phyloP scores from a whole-genome alignment of 2,888 invertebrate species.

The Heliconius aoede region DNA sequence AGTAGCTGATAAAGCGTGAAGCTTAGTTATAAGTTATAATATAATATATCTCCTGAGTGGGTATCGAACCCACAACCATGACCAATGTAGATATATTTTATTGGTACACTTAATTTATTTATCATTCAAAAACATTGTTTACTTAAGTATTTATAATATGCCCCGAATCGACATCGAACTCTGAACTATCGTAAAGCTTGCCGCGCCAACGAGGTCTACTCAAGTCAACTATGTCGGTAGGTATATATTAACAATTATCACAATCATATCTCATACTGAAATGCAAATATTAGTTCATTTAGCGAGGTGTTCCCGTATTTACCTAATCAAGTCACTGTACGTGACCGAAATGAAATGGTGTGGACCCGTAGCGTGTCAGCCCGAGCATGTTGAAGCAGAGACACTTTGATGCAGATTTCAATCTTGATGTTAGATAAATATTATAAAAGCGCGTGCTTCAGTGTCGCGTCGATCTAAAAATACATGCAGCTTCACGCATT shows the following conservation, averaged over 20 bases:
- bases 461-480: background rate
- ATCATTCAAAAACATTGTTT: no score
- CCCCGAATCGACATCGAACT: no score
- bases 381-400: constrained; percentile 35
- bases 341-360: constrained; percentile 48
- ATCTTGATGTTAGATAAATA: constrained; percentile 13
- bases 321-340: constrained; percentile 50
- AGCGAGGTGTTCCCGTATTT: constrained; percentile 46
- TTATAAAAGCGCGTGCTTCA: background rate
- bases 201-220: no score
- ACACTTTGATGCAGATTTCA: constrained; percentile 8
- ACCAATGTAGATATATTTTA: no score
- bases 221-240: background rate
- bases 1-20: no score
- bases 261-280: constrained; percentile 4
- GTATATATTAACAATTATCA: constrained; percentile 8
- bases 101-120: no score
- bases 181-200: no score
- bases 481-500: background rate
- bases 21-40: no score
- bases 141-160: no score
- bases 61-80: no score
- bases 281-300: constrained; percentile 22
- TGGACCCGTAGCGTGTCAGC: constrained; percentile 33
- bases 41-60: no score